These are phyloP conservation scores for Monoplex corrugatus DNA, from an alignment of 2,888 invertebrate genomes.

Conservation along the genomic window DNA sequence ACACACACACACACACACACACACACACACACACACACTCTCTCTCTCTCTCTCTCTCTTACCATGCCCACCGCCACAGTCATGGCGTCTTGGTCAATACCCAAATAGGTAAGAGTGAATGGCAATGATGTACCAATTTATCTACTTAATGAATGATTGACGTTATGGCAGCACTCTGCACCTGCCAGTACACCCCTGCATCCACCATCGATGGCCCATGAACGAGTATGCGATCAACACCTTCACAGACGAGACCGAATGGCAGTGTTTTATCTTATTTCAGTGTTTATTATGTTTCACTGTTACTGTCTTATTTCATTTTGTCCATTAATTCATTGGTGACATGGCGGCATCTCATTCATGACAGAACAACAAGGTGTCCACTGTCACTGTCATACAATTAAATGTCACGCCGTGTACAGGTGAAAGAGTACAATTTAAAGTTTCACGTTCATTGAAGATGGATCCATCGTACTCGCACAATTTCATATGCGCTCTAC, in stretches of 20 bases:
- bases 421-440: too few relatives aligned
- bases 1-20: too few relatives aligned
- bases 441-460: too few relatives aligned
- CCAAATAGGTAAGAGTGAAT: too few relatives aligned
- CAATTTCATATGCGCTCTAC: too few relatives aligned
- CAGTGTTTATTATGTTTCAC: too few relatives aligned
- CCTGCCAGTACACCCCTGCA: background rate
- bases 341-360: constrained; percentile 78
- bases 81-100: too few relatives aligned
- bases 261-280: too few relatives aligned
- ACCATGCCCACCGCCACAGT: too few relatives aligned
- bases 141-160: background rate
- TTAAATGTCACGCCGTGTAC: constrained; percentile 80
- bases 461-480: too few relatives aligned
- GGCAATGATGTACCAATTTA: background rate
- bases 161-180: background rate
- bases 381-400: constrained; percentile 79
- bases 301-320: background rate
- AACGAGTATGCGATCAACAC: background rate
- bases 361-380: constrained; percentile 79
- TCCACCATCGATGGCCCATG: background rate
- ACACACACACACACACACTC: too few relatives aligned
- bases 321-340: background rate
- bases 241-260: background rate
- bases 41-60: too few relatives aligned